phyloP scores from a whole-genome alignment of 2,888 invertebrate species.

The Cataglyphis livida region DNA sequence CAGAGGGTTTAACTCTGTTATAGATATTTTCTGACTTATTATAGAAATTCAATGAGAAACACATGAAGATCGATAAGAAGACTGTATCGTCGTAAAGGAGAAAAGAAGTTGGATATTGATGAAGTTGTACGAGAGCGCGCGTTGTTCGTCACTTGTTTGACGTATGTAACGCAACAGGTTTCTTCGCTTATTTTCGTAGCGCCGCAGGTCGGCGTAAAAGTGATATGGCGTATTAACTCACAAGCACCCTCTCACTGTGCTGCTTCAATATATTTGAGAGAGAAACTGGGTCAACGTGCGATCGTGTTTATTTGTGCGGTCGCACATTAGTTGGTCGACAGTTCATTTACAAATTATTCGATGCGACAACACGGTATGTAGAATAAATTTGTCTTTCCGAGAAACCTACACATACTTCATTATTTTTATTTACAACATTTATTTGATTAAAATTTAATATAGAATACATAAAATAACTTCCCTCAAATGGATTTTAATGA shows the following conservation, averaged over 20 bases:
- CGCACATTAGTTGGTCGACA: slow-evolving; percentile 19
- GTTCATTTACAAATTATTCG: slow-evolving; percentile 34
- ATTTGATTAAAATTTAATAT: slow-evolving; percentile 6
- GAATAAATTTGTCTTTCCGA: slow-evolving; percentile 13
- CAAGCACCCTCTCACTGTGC: slow-evolving; percentile 11
- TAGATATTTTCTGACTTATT: neutral
- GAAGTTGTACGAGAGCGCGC: slow-evolving; percentile 4
- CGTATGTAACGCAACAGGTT: slow-evolving; percentile 58
- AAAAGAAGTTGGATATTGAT: slow-evolving; percentile 31
- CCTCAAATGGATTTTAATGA: neutral
- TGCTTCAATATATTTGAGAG: slow-evolving; percentile 7
- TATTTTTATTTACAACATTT: neutral
- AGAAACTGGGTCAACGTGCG: neutral
- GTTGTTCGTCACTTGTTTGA: slow-evolving; percentile 28
- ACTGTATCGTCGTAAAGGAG: neutral
- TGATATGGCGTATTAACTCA: slow-evolving; percentile 35
- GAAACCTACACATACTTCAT: neutral
- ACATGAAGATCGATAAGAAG: neutral
- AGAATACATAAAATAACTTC: neutral
- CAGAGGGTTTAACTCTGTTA: neutral
- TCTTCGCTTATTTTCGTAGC: slow-evolving; percentile 52
- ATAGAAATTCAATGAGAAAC: neutral
- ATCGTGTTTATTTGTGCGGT: slow-evolving; percentile 14
- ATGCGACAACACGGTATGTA: slow-evolving; percentile 6
- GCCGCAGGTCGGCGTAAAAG: slow-evolving; percentile 11